These are phyloP conservation scores for Clarias macrocephalus DNA, from an alignment of 2,113 vertebrate species.

Conservation along the genomic window DNA sequence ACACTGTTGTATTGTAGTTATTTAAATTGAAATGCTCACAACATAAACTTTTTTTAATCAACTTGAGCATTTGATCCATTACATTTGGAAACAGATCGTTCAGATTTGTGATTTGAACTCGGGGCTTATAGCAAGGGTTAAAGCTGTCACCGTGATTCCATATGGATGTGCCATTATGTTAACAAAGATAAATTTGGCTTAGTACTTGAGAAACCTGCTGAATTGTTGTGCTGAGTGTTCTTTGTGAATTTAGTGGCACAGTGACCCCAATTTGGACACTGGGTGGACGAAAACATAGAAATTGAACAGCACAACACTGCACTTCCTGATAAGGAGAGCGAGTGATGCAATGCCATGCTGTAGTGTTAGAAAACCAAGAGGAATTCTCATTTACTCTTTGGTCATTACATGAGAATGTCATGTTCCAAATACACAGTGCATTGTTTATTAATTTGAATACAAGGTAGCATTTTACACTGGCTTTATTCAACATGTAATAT, in stretches of 20 bases:
- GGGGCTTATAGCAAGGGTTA: background rate
- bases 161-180: background rate
- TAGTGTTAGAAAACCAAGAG: background rate
- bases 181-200: background rate
- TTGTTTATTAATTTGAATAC: background rate
- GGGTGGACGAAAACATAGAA: background rate
- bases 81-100: background rate
- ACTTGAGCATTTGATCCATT: background rate
- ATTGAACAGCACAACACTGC: background rate
- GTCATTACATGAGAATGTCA: background rate
- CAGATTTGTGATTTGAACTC: background rate
- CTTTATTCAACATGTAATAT: background rate
- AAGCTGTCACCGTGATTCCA: background rate
- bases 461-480: background rate
- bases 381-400: background rate
- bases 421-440: background rate
- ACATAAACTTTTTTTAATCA: background rate
- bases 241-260: background rate
- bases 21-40: background rate
- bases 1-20: background rate
- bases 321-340: background rate
- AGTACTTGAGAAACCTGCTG: background rate
- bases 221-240: background rate
- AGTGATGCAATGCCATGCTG: background rate
- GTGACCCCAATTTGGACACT: background rate